Base-by-base conservation (phyloP, 2,888 invertebrate species). In the Nemoura dubitans region DNA sequence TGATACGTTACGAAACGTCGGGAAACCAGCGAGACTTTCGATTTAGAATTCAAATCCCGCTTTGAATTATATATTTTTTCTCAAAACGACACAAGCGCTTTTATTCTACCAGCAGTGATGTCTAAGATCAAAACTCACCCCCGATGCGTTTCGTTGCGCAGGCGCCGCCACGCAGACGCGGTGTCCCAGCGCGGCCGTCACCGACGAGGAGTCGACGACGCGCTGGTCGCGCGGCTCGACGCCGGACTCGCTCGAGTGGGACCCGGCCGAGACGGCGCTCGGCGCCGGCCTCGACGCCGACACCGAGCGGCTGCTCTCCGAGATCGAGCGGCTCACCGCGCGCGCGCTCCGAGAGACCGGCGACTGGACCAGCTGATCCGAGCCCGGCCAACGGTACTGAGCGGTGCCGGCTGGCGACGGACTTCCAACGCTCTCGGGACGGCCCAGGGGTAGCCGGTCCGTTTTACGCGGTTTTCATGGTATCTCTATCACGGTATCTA, bases 181-280 rank as follows among this genome's bases (percentile, higher is more conserved):
- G 2, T 59, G 59, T 21, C 59, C 59, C 6, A 59, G 59, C 59
- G 59, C 21, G 10, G 86, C 87, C 76, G 59, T 14, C 59, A 21
- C 25, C 86, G 85, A 83, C 85, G 88, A 26, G 77, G 42, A 42
- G 85, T 83, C 29, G 82, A 86, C 27, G 59, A 10, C 59, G 59
- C 59, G 59, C 14, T 88, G 89, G 88, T 89, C 89, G 5, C 87
- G 88, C n/a, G 76, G 88, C 3, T 94, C 94, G 0, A 95, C 94
- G 10, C 94, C 94, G 5, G 94, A 95, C 89, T 95, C 95, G 0
- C 91, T 95, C 83, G 95, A 95, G 91, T 95, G 95, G 95, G 95
- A 95, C 90, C 93, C 93, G 59, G 93, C 94, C 1, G 94, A 94
- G 88, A 91, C 92, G 76, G 85, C 93, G 25, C 86, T 88, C n/a